Conservation (phyloP, 2,113 vertebrate genomes). For the Myrmecobius fasciatus region DNA sequence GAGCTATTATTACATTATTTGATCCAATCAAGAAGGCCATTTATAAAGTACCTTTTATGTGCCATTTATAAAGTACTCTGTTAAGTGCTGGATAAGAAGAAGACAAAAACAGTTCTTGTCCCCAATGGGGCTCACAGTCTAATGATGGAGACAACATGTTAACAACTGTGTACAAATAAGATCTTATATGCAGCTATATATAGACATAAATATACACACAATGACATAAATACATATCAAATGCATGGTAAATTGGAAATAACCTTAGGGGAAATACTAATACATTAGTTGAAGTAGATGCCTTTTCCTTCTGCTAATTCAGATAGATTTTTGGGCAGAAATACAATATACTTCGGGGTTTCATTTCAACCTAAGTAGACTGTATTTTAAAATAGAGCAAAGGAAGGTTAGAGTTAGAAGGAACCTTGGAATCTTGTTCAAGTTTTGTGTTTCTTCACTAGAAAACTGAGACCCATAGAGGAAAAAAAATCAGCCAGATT, state of each 20-base stretch:
- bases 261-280: constrained; percentile 11
- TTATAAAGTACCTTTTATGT: background rate
- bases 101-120: background rate
- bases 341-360: constrained; percentile 44
- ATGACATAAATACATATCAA: background rate
- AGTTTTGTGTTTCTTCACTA: background rate
- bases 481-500: background rate
- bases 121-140: background rate
- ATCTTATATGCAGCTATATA: background rate
- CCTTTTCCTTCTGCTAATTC: constrained; percentile 62
- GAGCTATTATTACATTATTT: background rate
- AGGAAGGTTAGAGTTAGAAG: background rate
- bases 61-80: background rate
- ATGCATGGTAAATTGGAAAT: background rate
- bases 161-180: background rate
- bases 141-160: background rate
- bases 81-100: background rate
- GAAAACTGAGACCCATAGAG: background rate
- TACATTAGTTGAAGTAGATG: constrained; percentile 34
- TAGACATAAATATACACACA: background rate
- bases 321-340: constrained; percentile 63
- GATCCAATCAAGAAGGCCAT: background rate
- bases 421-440: background rate
- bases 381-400: constrained; percentile 40
- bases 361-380: constrained; percentile 59